Conservation (phyloP, 2,888 invertebrate species). For the Myathropa florea region DNA sequence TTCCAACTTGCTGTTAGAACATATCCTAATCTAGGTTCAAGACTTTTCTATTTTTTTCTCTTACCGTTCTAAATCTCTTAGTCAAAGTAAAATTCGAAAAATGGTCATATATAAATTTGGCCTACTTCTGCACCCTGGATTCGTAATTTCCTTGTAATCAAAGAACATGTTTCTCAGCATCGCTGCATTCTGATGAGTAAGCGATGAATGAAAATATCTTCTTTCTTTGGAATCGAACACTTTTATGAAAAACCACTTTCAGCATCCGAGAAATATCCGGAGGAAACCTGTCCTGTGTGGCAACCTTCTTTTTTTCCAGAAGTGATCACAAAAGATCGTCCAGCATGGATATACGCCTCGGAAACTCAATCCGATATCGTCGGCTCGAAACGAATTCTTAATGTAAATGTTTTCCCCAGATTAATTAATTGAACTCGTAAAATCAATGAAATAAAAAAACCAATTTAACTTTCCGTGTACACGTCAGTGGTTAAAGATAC, state of each 20-base stretch:
- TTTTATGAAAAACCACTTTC: background rate
- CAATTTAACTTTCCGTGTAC: background rate
- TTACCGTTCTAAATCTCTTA: too few relatives aligned
- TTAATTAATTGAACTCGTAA: conserved; percentile 18
- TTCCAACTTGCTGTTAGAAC: too few relatives aligned
- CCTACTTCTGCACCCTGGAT: background rate
- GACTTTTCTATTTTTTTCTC: too few relatives aligned
- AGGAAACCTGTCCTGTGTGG: background rate
- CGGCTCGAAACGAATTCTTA: background rate
- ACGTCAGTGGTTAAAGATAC: conserved; percentile 1
- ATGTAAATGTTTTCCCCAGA: conserved; percentile 15
- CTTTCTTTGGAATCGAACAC: background rate
- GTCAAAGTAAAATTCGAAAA: too few relatives aligned
- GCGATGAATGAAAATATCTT: background rate
- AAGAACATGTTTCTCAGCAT: background rate
- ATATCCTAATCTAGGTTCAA: too few relatives aligned
- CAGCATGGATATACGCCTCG: background rate
- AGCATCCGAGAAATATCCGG: background rate
- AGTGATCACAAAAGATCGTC: conserved; percentile 2
- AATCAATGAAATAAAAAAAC: conserved; percentile 5
- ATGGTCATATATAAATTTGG: background rate
- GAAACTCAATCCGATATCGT: background rate
- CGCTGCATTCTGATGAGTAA: background rate
- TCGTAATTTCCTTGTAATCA: background rate
- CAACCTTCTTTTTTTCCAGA: background rate